phyloP scores from a whole-genome alignment of 2,797 vertebrate species.

The Limosa lapponica region DNA sequence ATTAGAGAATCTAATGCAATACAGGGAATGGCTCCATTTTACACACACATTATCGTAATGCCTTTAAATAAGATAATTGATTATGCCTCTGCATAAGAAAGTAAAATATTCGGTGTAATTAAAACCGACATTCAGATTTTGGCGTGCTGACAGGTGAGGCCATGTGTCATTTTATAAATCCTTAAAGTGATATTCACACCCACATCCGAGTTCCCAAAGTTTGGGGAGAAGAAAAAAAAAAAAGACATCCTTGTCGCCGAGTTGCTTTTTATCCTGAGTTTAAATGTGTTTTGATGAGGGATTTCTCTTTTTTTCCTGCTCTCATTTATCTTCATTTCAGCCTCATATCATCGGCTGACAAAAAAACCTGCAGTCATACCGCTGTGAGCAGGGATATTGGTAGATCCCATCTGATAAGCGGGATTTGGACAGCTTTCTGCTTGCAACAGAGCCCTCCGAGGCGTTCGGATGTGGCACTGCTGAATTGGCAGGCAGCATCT shows the following conservation, averaged over 20 bases:
- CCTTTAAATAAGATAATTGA: constrained; percentile 86
- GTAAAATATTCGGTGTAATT: constrained; percentile 82
- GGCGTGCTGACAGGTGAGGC: constrained; percentile 80
- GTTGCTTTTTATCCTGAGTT: constrained; percentile 26
- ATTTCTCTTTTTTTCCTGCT: constrained; percentile 6
- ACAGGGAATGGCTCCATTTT: constrained; percentile 83
- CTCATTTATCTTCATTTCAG: constrained; percentile 60
- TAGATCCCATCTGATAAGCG: constrained; percentile 5
- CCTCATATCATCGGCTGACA: not conserved
- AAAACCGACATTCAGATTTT: constrained; percentile 79
- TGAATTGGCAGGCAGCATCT: not conserved
- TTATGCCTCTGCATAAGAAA: constrained; percentile 85
- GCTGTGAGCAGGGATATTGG: constrained; percentile 5
- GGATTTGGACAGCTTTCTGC: not conserved
- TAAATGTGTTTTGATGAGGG: not conserved
- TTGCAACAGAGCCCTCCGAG: not conserved
- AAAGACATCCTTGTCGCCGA: not conserved
- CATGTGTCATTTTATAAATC: constrained; percentile 75
- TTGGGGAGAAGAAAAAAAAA: constrained; percentile 21
- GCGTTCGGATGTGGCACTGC: fast-evolving
- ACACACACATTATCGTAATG: constrained; percentile 83
- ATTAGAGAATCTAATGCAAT: constrained; percentile 85
- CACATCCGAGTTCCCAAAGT: constrained; percentile 68
- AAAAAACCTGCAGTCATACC: not conserved
- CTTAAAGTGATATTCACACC: constrained; percentile 74